phyloP scores from a whole-genome alignment of 35 echinoderm and acorn worm genomes.

The Chiridota heheva region DNA sequence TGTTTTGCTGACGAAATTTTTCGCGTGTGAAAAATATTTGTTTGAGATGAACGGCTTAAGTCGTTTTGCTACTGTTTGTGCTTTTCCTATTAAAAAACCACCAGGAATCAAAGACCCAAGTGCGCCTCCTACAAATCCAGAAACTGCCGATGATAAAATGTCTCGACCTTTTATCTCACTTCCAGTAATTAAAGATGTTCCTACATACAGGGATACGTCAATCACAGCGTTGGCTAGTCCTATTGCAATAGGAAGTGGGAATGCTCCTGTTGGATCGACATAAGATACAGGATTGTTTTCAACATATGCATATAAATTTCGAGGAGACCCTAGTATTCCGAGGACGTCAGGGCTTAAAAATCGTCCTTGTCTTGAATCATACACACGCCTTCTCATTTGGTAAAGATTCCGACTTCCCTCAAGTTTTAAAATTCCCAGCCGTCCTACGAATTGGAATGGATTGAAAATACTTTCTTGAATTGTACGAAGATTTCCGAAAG shows the following conservation, averaged over 20 bases:
- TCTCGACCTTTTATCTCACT: too few relatives aligned
- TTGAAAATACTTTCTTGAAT: neutral
- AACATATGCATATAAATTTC: constrained; percentile 32
- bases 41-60: too few relatives aligned
- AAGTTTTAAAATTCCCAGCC: neutral
- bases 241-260: neutral
- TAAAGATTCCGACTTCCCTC: neutral
- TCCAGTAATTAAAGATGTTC: too few relatives aligned
- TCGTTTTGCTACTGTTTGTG: too few relatives aligned
- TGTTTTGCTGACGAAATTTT: too few relatives aligned
- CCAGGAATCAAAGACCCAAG: too few relatives aligned
- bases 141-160: too few relatives aligned
- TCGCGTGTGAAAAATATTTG: too few relatives aligned
- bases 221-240: too few relatives aligned
- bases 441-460: constrained; percentile 22
- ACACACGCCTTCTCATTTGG: constrained; percentile 9
- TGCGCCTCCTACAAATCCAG: too few relatives aligned
- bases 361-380: neutral
- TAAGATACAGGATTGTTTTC: constrained; percentile 20
- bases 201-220: too few relatives aligned
- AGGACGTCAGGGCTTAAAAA: constrained; percentile 28
- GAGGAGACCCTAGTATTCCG: constrained; percentile 12
- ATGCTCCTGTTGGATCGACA: constrained; percentile 34
- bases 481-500: constrained; percentile 12
- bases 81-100: too few relatives aligned